Evolutionary conservation across 2,113 vertebrate genomes (phyloP).

Genomic region (Propithecus coquereli): DNA sequence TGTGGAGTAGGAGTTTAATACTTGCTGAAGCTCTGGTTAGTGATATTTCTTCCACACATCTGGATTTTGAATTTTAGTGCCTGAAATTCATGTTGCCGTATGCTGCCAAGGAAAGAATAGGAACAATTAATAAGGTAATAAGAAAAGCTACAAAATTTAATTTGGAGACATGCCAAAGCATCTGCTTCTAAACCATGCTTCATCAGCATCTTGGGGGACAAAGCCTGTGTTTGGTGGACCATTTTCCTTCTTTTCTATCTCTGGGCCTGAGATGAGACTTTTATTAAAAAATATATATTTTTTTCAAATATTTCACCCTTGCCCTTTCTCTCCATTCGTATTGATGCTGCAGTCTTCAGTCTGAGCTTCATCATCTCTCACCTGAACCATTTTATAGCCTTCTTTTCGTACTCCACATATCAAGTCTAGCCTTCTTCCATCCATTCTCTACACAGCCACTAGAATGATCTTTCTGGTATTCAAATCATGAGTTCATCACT

Average conservation of each 20-base stretch:
- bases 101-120: neutral
- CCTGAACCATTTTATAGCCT: neutral
- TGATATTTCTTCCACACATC: constrained; percentile 36
- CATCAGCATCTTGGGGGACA: neutral
- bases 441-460: neutral
- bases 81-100: constrained; percentile 1
- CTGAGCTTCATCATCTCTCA: neutral
- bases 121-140: neutral
- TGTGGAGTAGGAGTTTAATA: constrained; percentile 58
- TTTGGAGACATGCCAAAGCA: neutral
- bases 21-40: constrained; percentile 52
- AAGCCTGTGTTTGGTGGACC: neutral
- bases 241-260: neutral
- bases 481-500: neutral
- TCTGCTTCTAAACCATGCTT: neutral
- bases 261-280: neutral
- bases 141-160: neutral
- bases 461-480: neutral
- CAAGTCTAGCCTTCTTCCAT: neutral
- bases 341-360: neutral
- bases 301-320: neutral
- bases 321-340: neutral
- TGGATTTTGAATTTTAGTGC: constrained; percentile 50
- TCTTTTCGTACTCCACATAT: neutral
- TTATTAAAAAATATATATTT: neutral